Evolutionary conservation across 2,797 vertebrate genomes (phyloP), one percentile per base, ranked within the genome.

Genomic region (Taenioides sp.): DNA sequence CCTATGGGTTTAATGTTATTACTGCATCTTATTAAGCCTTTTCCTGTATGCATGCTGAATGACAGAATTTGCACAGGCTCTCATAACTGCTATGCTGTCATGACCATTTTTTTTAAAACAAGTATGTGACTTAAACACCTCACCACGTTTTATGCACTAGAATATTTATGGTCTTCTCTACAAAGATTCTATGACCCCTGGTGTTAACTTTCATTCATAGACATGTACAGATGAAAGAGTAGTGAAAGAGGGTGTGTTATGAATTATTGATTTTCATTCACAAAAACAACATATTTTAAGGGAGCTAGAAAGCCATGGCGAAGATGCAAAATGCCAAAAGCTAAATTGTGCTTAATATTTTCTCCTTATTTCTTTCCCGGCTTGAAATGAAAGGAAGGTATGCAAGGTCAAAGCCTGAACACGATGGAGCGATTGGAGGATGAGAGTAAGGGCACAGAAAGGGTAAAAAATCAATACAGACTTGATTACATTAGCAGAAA

Each of bases 211-310:
- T 86, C 83, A 86, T 89, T 88, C 82, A 83, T 43, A 79, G 63
- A 78, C 70, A 73, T 57, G 58, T 62, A 34, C 34, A 47, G 55
- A 79, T 84, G 68, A 72, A 75, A n/a, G n/a, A n/a, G n/a, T n/a
- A n/a, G n/a, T n/a, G n/a, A n/a, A n/a, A 80, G 74, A 60, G 0
- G 2, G 17, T 27, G 14, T 55, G 58, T 17, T 71, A 31, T 86
- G 71, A 84, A 88, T 91, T 62, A 84, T 77, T 69, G 1, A 87
- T 84, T 65, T 83, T 73, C 83, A 89, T 86, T 88, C 80, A 87
- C 61, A 84, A 71, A 83, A 81, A 70, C 22, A 54, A 52, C 23
- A 43, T 31, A 0, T 31, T 66, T 40, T 40, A 18, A 17, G 1
- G 20, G 11, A 1, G 28, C 2, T 55, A 7, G 0, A n/a, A 9